Evolutionary conservation across 2,113 vertebrate genomes (phyloP), one percentile per base, ranked within the genome.

Genomic region (Microcebus ravelobensis): DNA sequence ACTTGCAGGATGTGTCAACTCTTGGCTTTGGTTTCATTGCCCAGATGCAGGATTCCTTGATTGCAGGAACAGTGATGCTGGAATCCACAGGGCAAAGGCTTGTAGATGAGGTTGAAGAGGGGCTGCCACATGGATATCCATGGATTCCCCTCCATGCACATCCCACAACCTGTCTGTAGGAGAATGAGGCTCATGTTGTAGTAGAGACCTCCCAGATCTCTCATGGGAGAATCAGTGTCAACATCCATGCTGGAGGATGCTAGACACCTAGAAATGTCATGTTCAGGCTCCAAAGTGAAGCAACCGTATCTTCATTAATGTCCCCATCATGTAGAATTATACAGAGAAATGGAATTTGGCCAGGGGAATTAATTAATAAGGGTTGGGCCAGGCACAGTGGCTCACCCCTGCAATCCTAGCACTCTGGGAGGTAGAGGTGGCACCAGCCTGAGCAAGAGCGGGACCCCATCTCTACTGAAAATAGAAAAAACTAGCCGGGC

Each of bases 21-120:
- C 55, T 31, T 73, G 90, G 91, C 96, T 95, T 87, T 95, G 97
- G 68, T 93, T 76, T 93, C 59, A 61, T 15, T n/a, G 36, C 52
- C 80, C 29, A 12, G 65, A 74, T 17, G 10, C 20, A 7, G 45
- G 87, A 70, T 52, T 65, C 83, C 84, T 65, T 12, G 25, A 79
- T 86, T 95, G 67, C 91, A 91, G 83, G 52, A 45, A 67, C 8
- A 59, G 84, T 34, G 61, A 52, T 20, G 9, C 71, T 61, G 84
- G 95, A 92, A 79, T 68, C 48, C 57, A 31, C 8, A 5, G 31
- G 67, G 50, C 9, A 48, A 57, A 36, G 23, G 25, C 17, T 77
- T 29, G 31, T 0, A 25, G 92, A 45, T 23, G 86, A 45, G 68
- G 73, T 11, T 90, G 63, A 82, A 77, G 71, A 92, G 25, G 11